A percentile compares a stretch with the other conserved stretches of the same genome.
Evolutionary conservation across 2,888 invertebrate species (phyloP).

Genomic region (Clistopyga incitator): DNA sequence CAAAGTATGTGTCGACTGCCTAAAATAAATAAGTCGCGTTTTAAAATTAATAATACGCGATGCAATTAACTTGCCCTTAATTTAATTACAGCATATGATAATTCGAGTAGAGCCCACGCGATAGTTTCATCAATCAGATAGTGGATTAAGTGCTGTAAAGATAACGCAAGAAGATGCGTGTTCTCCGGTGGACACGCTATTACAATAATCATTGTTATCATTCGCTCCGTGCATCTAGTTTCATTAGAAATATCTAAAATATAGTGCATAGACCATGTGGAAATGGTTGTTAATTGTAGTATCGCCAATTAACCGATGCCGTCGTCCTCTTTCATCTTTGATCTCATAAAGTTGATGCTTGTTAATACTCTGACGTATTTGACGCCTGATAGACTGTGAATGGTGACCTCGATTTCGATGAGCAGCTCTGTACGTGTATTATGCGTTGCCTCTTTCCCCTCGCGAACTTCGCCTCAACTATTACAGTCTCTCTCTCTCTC

Average conservation of each 20-base stretch:
- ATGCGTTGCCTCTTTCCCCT: constrained; percentile 20
- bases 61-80: constrained; percentile 7
- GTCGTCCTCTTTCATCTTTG: constrained; percentile 67
- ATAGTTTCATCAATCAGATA: constrained; percentile 14
- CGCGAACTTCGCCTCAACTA: constrained; percentile 36
- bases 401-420: constrained; percentile 66
- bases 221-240: not conserved
- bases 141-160: not conserved
- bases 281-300: constrained; percentile 57
- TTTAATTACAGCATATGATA: constrained; percentile 16
- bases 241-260: not conserved
- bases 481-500: constrained; percentile 35
- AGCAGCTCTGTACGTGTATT: constrained; percentile 41
- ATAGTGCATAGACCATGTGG: not conserved
- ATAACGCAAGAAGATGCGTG: constrained; percentile 13
- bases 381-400: constrained; percentile 67
- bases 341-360: constrained; percentile 63
- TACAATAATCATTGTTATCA: not conserved
- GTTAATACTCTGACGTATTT: constrained; percentile 66
- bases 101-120: constrained; percentile 11
- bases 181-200: not conserved
- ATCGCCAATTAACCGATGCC: constrained; percentile 61
- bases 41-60: no score
- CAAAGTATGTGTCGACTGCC: not conserved
- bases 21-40: not conserved